Conservation (phyloP, 2,888 invertebrate species). For the Lathronympha strigana region DNA sequence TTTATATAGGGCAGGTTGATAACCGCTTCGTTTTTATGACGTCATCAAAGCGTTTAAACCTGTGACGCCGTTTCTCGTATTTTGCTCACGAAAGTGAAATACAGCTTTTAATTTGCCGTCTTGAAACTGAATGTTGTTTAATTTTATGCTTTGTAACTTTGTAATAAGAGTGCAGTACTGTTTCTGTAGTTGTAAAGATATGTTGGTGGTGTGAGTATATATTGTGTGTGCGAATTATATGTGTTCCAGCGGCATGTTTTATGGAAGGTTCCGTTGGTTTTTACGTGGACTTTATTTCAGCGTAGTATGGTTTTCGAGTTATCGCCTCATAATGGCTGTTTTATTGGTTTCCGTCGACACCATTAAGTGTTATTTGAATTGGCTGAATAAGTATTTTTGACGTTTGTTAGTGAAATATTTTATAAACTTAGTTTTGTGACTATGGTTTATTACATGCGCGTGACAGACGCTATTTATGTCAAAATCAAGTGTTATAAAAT, state of each 20-base stretch:
- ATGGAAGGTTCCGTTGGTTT: conserved; percentile 30
- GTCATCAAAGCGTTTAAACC: conserved; percentile 70
- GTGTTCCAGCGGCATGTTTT: conserved; percentile 29
- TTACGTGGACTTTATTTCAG: conserved; percentile 37
- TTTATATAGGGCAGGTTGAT: conserved; percentile 67
- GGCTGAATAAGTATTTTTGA: conserved; percentile 7
- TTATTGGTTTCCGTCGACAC: conserved; percentile 19
- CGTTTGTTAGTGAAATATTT: not conserved
- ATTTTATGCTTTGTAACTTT: conserved; percentile 14
- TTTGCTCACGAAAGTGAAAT: conserved; percentile 54
- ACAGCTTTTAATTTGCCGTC: conserved; percentile 30
- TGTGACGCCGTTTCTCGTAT: conserved; percentile 55
- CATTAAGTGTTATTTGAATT: conserved; percentile 33
- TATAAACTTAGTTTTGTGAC: not conserved
- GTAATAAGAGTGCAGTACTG: not conserved
- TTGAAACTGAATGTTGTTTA: not conserved
- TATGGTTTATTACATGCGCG: not conserved
- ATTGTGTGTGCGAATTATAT: conserved; percentile 25
- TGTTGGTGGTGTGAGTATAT: conserved; percentile 18
- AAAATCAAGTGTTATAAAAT: too few relatives aligned
- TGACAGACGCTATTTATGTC: not conserved
- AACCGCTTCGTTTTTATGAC: conserved; percentile 67
- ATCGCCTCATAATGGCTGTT: conserved; percentile 32
- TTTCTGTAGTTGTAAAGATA: not conserved
- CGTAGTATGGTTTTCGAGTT: conserved; percentile 37